Evolutionary conservation across 2,888 invertebrate species (phyloP).

Genomic region (Netelia inedita): DNA sequence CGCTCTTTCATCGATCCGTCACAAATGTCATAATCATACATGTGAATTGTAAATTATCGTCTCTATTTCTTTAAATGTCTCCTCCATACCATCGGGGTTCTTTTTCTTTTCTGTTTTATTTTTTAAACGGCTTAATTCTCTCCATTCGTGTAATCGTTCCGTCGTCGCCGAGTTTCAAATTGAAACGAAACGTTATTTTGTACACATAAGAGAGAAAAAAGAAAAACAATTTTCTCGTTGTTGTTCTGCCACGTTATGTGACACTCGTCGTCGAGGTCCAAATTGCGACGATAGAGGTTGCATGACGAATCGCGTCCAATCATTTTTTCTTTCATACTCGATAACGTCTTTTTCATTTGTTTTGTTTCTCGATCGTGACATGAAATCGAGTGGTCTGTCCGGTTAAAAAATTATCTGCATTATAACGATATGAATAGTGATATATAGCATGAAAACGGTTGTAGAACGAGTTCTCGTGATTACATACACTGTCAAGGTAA

Average conservation of each 20-base stretch:
- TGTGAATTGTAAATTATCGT: constrained; percentile 45
- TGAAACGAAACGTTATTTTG: not conserved
- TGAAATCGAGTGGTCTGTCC: constrained; percentile 6
- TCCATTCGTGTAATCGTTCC: not conserved
- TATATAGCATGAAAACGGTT: constrained; percentile 57
- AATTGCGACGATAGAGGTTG: constrained; percentile 58
- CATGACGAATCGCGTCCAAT: constrained; percentile 52
- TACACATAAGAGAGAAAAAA: constrained; percentile 9
- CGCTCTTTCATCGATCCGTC: constrained; percentile 78
- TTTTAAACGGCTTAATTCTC: constrained; percentile 18
- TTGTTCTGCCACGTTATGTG: not conserved
- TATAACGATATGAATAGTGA: constrained; percentile 44
- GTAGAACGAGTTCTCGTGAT: constrained; percentile 64
- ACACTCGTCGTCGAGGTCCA: not conserved
- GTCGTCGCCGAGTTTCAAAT: not conserved
- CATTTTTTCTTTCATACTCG: constrained; percentile 18
- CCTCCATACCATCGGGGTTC: constrained; percentile 16
- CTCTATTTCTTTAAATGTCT: constrained; percentile 18
- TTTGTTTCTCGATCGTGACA: constrained; percentile 10
- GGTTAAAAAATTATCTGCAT: constrained; percentile 9
- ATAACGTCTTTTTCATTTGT: constrained; percentile 16
- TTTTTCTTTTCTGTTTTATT: not conserved
- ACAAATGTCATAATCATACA: constrained; percentile 73
- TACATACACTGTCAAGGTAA: constrained; percentile 60
- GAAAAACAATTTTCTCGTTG: constrained; percentile 2